Evolutionary conservation across 2,888 invertebrate genomes (phyloP), one percentile per base, ranked within the genome.

Genomic region (Phortica magna): DNA sequence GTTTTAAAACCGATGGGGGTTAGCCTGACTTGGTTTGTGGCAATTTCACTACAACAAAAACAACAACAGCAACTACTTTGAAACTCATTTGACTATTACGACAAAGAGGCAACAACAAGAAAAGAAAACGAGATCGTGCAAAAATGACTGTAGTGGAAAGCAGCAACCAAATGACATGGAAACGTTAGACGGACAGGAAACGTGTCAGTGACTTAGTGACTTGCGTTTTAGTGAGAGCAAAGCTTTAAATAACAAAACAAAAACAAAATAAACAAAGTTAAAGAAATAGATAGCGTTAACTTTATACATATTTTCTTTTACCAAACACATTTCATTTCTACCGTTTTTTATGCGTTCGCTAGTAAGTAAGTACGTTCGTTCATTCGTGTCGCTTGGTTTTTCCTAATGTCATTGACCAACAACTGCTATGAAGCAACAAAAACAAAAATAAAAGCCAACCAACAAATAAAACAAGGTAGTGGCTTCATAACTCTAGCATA

Each of bases 391-490:
- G 10, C 59, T 59, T 61, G 7, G 22, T 22, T 61, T 61, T 55
- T 61, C 22, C 10, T 19, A 88, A 87, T 89, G 88, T 89, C 88
- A 89, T 88, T 88, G 88, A 89, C 88, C 89, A 88, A 87, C 83
- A 86, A 85, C 72, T 14, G 22, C 0, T 31, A 31, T 31, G 31
- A 75, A 73, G 68, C 61, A 77, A 68, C 65, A 14, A 43, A 53
- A 59, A 74, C 70, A 74, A 31, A 2, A 2, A 70, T 39, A 67
- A 73, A 41, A 19, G n/a, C n/a, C n/a, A 57, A 6, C 42, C 31
- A 64, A 64, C 31, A 64, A 64, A 19, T 6, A 31, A 14, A 39
- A 22, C 59, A 19, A 22, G 6, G 2, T 48, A 12, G 48, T 48
- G 48, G 31, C 31, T 31, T 31, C 31, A 31, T 31, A 31, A 31